Percentiles rank a stretch among this genome's conserved stretches.
Conservation (phyloP, 2,888 invertebrate genomes). For the Halictus ligatus region DNA sequence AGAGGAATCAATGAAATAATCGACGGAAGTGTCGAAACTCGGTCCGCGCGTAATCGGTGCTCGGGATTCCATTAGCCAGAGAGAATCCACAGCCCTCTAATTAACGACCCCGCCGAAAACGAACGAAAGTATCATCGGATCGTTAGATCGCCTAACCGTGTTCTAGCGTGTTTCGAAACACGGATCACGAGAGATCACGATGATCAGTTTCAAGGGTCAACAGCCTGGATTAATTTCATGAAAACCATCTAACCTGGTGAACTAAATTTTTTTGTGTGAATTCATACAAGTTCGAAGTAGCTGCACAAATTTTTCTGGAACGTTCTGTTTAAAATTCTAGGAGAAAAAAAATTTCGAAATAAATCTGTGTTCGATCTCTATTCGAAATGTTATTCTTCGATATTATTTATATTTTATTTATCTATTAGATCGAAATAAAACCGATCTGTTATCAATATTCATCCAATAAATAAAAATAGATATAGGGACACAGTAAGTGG, state of each 20-base stretch:
- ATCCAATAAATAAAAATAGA: too few species aligned
- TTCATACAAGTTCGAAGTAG: too few species aligned
- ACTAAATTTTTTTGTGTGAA: too few species aligned
- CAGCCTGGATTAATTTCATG: conserved; percentile 4
- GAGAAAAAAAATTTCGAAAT: too few species aligned
- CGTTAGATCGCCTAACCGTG: conserved; percentile 22
- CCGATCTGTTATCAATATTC: too few species aligned
- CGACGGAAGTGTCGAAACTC: conserved; percentile 61
- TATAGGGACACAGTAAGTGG: too few species aligned
- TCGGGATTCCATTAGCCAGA: conserved; percentile 54
- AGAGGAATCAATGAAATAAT: conserved; percentile 40
- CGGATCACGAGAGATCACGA: conserved; percentile 13
- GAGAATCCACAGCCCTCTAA: conserved; percentile 50
- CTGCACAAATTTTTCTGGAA: too few species aligned
- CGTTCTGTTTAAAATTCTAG: too few species aligned
- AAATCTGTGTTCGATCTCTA: too few species aligned
- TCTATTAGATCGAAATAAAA: too few species aligned
- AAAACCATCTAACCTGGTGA: background rate
- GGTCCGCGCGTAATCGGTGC: conserved; percentile 37
- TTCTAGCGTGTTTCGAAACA: conserved; percentile 49
- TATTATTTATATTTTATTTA: too few species aligned
- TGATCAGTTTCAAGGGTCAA: conserved; percentile 41
- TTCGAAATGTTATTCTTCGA: too few species aligned
- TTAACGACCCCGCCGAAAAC: conserved; percentile 41
- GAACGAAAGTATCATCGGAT: conserved; percentile 30